phyloP scores from a whole-genome alignment of 2,113 vertebrate species.

The Electrona antarctica region DNA sequence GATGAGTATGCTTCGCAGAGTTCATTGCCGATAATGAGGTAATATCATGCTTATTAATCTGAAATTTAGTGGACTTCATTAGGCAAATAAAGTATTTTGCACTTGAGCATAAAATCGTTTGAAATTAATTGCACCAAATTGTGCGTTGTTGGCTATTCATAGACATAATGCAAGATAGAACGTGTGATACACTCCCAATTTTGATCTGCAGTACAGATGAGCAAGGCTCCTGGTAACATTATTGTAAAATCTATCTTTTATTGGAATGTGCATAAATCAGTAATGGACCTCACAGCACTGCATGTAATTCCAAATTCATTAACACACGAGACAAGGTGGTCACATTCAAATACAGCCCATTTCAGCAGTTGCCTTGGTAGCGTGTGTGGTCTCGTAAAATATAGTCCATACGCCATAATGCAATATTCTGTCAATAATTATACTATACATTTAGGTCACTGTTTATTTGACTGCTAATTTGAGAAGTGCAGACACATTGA shows the following conservation, averaged over 20 bases:
- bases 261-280: conserved; percentile 39
- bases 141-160: conserved; percentile 11
- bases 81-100: conserved; percentile 19
- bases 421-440: no score
- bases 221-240: conserved; percentile 13
- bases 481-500: no score
- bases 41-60: conserved; percentile 8
- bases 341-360: no score
- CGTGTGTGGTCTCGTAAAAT: no score
- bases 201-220: conserved; percentile 35
- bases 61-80: conserved; percentile 23
- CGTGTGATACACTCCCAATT: background rate
- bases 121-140: conserved; percentile 17
- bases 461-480: no score
- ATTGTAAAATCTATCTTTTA: conserved; percentile 37
- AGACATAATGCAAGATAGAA: conserved; percentile 12
- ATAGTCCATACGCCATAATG: no score
- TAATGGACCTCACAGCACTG: conserved; percentile 20
- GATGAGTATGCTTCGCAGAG: background rate
- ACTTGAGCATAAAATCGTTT: conserved; percentile 18
- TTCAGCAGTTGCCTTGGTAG: conserved; percentile 1
- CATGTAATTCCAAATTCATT: conserved; percentile 40
- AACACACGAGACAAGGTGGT: conserved; percentile 9
- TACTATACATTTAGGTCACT: no score
- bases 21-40: background rate